phyloP scores from a whole-genome alignment of 2,888 invertebrate species.

The Liodrosophila aerea region DNA sequence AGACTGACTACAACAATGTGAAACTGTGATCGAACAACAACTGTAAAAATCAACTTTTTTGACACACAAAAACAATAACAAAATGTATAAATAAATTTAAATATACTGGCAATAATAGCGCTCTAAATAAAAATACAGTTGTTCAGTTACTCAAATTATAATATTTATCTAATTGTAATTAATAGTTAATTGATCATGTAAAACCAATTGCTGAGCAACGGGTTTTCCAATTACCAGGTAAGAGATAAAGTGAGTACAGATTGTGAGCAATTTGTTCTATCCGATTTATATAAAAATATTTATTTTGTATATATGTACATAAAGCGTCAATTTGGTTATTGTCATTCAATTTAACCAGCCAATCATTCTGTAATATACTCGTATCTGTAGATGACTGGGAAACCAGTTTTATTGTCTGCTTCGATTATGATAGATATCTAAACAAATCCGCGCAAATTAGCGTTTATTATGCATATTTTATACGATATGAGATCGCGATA shows the following conservation, averaged over 20 bases:
- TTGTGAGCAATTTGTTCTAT: too few relatives aligned
- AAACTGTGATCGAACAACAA: slow-evolving; percentile 40
- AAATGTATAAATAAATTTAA: slow-evolving; percentile 10
- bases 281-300: too few relatives aligned
- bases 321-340: too few relatives aligned
- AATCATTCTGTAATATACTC: slow-evolving; percentile 2
- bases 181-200: background rate
- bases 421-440: slow-evolving; percentile 11
- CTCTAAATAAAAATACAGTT: slow-evolving; percentile 15
- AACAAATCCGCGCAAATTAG: slow-evolving; percentile 1
- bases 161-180: too few relatives aligned
- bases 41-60: slow-evolving; percentile 54
- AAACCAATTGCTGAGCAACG: too few relatives aligned
- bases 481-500: slow-evolving; percentile 1
- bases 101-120: slow-evolving; percentile 5
- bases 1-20: slow-evolving; percentile 23
- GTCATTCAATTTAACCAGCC: background rate
- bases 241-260: too few relatives aligned
- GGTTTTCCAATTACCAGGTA: too few relatives aligned
- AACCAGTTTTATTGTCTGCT: slow-evolving; percentile 6
- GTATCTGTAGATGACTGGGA: background rate
- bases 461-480: slow-evolving; percentile 6
- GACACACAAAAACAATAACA: slow-evolving; percentile 37
- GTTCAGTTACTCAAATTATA: too few relatives aligned
- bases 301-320: too few relatives aligned